A percentile compares a stretch with the other conserved stretches of the same genome.
Conservation (phyloP, 2,113 vertebrate genomes). For the Trogon surrucura region DNA sequence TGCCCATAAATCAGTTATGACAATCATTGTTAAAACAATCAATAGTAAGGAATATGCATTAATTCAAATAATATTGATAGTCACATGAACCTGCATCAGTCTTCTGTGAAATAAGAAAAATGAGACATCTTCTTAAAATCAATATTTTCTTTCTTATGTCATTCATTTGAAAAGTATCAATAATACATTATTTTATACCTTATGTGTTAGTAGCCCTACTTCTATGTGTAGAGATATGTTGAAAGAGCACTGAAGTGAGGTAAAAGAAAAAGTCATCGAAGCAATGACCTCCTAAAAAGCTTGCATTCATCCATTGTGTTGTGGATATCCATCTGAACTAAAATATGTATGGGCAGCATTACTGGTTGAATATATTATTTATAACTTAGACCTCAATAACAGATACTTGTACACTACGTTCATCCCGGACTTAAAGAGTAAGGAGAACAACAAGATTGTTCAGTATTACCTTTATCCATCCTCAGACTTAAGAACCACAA, state of each 20-base stretch:
- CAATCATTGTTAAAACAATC: constrained; percentile 85
- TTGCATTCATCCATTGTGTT: constrained; percentile 24
- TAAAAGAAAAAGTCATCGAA: constrained; percentile 49
- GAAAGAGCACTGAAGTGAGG: constrained; percentile 52
- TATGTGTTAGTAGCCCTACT: constrained; percentile 64
- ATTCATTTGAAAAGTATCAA: constrained; percentile 80
- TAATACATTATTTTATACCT: constrained; percentile 78
- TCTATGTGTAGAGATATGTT: constrained; percentile 62
- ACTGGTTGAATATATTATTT: constrained; percentile 52
- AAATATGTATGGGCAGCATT: constrained; percentile 53
- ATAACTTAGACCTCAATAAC: constrained; percentile 12
- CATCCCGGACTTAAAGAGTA: constrained; percentile 32
- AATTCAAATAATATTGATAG: constrained; percentile 87
- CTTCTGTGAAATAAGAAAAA: constrained; percentile 84
- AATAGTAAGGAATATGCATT: constrained; percentile 85
- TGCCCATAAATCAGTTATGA: constrained; percentile 87
- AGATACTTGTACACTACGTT: constrained; percentile 24
- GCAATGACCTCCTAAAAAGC: constrained; percentile 50
- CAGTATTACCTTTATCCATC: constrained; percentile 43
- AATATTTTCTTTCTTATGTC: constrained; percentile 82
- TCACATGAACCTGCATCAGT: constrained; percentile 76
- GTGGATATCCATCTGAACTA: not conserved
- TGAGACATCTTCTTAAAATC: constrained; percentile 81
- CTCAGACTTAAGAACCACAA: constrained; percentile 49
- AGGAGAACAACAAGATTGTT: not conserved